Evolutionary conservation across 2,888 invertebrate genomes (phyloP).

Genomic region (Diarsia dahlii): DNA sequence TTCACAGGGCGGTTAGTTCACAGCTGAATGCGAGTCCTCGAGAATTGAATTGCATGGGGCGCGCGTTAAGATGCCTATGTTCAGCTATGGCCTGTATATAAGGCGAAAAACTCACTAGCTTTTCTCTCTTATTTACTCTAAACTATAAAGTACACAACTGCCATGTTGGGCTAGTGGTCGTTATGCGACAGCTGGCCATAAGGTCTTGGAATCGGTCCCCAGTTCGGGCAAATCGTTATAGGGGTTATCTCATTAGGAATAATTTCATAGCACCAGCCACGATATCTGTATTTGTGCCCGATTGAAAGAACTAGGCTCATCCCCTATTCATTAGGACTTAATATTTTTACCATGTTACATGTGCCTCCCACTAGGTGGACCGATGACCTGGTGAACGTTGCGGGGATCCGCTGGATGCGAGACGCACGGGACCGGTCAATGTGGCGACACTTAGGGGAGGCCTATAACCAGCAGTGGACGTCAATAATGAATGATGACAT

Average conservation of each 20-base stretch:
- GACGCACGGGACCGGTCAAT: too few species aligned
- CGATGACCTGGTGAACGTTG: too few species aligned
- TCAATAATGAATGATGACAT: too few species aligned
- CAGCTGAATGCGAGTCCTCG: too few species aligned
- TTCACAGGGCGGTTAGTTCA: neutral
- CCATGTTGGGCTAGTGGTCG: neutral
- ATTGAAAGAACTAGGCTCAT: neutral
- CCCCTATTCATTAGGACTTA: neutral
- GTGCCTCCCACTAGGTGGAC: too few species aligned
- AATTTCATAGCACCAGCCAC: neutral
- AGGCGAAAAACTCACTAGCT: too few species aligned
- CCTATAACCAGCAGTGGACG: too few species aligned
- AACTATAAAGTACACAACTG: neutral
- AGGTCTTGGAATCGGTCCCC: neutral
- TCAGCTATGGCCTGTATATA: neutral
- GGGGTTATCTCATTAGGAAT: neutral
- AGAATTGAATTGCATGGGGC: neutral
- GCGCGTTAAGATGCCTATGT: too few species aligned
- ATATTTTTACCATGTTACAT: neutral
- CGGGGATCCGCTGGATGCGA: too few species aligned
- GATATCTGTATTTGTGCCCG: neutral
- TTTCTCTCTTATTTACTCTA: neutral
- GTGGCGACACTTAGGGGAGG: too few species aligned
- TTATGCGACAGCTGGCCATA: neutral
- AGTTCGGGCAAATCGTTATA: neutral